Evolutionary conservation across 2,797 vertebrate genomes (phyloP), one percentile per base, ranked within the genome.

Genomic region (Perodicticus potto): DNA sequence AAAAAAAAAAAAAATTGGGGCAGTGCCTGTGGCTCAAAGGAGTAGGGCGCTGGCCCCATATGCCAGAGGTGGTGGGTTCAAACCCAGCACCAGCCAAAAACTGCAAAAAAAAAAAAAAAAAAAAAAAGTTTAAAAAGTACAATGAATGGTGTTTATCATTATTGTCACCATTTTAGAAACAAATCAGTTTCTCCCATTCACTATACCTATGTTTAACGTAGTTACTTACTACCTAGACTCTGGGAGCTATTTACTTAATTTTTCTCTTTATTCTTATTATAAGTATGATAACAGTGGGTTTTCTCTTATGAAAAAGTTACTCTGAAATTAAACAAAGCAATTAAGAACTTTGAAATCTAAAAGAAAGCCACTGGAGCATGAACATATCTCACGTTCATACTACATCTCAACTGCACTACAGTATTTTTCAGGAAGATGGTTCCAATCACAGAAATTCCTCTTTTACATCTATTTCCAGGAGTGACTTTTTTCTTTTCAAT

Each of bases 241-340:
- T 59, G 19, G 13, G 55, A 7, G 7, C 5, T 45, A 17, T 43
- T 87, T 57, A n/a, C 13, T 55, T 63, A 29, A 32, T 84, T 61
- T 59, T 43, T 70, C 59, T 80, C 57, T 83, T 19, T 84, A 49
- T 91, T 88, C 95, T 91, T 89, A 40, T 61, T 73, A 88, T 25
- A 59, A 69, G 11, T n/a, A 73, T 19, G 2, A 57, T 69, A 80
- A 49, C 34, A 34, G n/a, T 4, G 45, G 27, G 0, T 25, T 78
- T 93, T 93, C 78, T 11, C 10, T 90, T 92, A 61, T 73, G 14
- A 87, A n/a, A 17, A 90, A 78, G 65, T 85, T 82, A 78, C 74
- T 89, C 63, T 86, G 27, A 90, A 93, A 85, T 76, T 57, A 86
- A 93, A 89, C 2, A 37, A 82, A 93, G 86, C 6, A 65, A 53